These are phyloP conservation scores for Tapera naevia DNA, from an alignment of 2,797 vertebrate species.

Conservation along the genomic window DNA sequence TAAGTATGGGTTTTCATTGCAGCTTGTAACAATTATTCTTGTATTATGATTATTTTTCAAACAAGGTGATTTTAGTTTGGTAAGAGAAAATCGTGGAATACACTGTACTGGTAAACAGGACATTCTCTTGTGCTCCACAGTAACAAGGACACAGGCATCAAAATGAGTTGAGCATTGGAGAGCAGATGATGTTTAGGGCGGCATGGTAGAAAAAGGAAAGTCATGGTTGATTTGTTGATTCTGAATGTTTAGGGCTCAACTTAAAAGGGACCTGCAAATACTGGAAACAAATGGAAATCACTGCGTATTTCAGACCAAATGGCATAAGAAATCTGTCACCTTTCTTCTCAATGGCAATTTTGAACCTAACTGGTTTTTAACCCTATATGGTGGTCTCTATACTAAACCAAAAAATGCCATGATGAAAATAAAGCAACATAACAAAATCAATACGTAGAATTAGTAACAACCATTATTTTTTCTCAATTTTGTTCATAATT, in stretches of 20 bases:
- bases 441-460: not conserved
- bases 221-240: not conserved
- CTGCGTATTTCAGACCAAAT: not conserved
- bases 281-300: not conserved
- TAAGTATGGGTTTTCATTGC: not conserved
- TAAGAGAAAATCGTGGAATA: not conserved
- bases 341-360: not conserved
- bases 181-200: not conserved
- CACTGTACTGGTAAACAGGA: not conserved
- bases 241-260: not conserved
- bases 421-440: not conserved
- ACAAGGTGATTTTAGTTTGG: not conserved
- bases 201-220: not conserved
- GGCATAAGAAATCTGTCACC: not conserved
- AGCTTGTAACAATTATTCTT: not conserved
- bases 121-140: not conserved
- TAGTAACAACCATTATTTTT: not conserved
- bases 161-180: not conserved
- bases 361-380: not conserved
- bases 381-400: not conserved
- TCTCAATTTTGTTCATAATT: not conserved
- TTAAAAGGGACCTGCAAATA: not conserved
- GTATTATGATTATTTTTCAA: not conserved
- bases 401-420: not conserved
- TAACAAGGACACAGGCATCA: not conserved